Conservation (phyloP, 1,140 invertebrate genomes). For the Mizuhopecten yessoensis region DNA sequence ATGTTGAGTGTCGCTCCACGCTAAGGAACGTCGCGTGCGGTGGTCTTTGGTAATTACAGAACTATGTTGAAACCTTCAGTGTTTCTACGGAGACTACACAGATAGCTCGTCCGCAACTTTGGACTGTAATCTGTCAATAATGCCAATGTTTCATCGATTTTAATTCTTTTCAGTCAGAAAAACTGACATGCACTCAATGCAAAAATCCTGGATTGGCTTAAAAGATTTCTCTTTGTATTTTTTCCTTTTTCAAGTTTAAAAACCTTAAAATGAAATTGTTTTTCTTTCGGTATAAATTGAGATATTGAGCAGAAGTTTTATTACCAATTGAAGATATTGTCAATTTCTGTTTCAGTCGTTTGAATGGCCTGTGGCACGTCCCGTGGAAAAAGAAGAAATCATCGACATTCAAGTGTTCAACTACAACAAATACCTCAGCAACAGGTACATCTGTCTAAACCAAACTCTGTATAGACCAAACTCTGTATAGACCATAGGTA, state of each 20-base stretch:
- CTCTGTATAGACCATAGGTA: too few relatives aligned
- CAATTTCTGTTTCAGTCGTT: constrained; percentile 86
- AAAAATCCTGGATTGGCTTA: background rate
- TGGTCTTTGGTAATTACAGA: background rate
- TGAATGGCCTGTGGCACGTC: constrained; percentile 89
- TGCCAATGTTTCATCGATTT: background rate
- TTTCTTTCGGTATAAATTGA: background rate
- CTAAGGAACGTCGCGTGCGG: background rate
- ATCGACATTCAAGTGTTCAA: constrained; percentile 88
- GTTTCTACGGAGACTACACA: background rate
- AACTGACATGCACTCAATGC: background rate
- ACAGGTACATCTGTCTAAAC: constrained; percentile 76
- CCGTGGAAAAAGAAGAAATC: constrained; percentile 88
- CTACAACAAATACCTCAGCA: constrained; percentile 85
- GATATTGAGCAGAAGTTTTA: background rate
- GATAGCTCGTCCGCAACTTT: background rate
- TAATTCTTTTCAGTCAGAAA: background rate
- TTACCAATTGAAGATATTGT: background rate
- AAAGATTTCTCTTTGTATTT: background rate
- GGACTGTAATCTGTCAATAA: background rate
- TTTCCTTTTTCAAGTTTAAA: background rate
- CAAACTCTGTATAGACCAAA: too few relatives aligned
- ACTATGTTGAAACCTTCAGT: background rate
- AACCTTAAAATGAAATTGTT: background rate
- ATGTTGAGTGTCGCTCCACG: background rate